Percentiles rank a stretch among this genome's conserved stretches.
Conservation (phyloP, 1,140 invertebrate species). For the Procambarus virginalis region DNA sequence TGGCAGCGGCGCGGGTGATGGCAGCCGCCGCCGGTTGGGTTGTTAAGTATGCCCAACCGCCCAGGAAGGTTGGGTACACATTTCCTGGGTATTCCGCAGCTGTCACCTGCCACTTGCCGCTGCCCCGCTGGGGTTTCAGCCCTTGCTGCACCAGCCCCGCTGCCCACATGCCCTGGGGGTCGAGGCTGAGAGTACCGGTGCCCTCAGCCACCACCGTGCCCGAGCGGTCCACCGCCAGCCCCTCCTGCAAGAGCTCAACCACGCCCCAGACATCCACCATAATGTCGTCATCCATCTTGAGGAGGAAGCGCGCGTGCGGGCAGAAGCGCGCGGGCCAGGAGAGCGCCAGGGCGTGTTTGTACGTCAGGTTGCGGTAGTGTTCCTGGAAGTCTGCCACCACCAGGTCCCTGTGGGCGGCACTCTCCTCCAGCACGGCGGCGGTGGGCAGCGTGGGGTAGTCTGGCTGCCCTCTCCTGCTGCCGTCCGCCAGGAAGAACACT, state of each 20-base stretch:
- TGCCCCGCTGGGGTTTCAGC: conserved; percentile 9
- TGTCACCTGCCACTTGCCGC: conserved; percentile 43
- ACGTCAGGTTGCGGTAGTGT: conserved; percentile 88
- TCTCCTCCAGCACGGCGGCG: conserved; percentile 78
- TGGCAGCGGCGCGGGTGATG: conserved; percentile 75
- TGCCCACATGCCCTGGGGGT: neutral
- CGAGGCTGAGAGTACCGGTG: neutral
- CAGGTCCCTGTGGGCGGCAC: conserved; percentile 80
- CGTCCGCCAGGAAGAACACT: conserved; percentile 83
- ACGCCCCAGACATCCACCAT: conserved; percentile 81
- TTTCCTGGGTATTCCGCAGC: conserved; percentile 79
- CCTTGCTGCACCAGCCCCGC: conserved; percentile 50
- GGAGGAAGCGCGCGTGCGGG: conserved; percentile 78
- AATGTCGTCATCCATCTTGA: conserved; percentile 93
- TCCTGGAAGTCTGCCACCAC: conserved; percentile 87
- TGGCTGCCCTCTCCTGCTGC: conserved; percentile 15
- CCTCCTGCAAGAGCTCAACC: conserved; percentile 18
- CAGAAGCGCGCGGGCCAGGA: conserved; percentile 85
- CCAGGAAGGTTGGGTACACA: conserved; percentile 84
- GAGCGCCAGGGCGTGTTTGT: conserved; percentile 89
- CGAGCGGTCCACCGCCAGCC: neutral
- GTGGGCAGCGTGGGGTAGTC: conserved; percentile 19
- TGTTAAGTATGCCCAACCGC: conserved; percentile 89
- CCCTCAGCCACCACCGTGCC: conserved; percentile 6
- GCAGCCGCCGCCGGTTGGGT: conserved; percentile 76